phyloP scores from a whole-genome alignment of 2,888 invertebrate genomes.

The Chrysolina haemoptera region DNA sequence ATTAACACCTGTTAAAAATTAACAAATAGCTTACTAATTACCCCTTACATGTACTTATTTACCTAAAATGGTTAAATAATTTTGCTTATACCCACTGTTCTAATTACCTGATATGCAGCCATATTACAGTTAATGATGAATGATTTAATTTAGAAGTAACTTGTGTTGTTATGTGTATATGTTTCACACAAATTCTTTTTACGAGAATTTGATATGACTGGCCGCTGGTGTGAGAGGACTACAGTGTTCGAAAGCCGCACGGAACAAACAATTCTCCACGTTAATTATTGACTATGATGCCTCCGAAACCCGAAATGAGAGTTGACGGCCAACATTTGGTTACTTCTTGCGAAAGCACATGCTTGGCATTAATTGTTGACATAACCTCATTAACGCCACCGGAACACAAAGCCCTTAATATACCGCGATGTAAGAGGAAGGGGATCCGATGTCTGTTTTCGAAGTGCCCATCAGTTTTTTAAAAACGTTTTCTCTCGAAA shows the following conservation, averaged over 20 bases:
- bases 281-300: conserved; percentile 62
- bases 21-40: no score
- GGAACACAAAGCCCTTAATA: conserved; percentile 57
- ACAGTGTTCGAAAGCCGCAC: conserved; percentile 34
- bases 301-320: conserved; percentile 57
- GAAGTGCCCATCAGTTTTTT: conserved; percentile 36
- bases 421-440: conserved; percentile 52
- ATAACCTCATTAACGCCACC: conserved; percentile 62
- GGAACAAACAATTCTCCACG: conserved; percentile 52
- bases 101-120: no score
- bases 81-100: no score
- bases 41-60: no score
- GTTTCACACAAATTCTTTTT: no score
- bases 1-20: no score
- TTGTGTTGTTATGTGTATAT: no score
- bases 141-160: no score
- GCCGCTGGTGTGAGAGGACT: conserved; percentile 28
- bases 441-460: conserved; percentile 27
- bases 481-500: neutral
- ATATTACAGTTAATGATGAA: no score
- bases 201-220: neutral
- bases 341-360: conserved; percentile 61
- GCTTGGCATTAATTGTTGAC: conserved; percentile 64
- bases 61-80: no score
- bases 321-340: conserved; percentile 62